A percentile compares a stretch with the other conserved stretches of the same genome.
Evolutionary conservation across 2,113 vertebrate species (phyloP).

Genomic region (Malurus elegans): DNA sequence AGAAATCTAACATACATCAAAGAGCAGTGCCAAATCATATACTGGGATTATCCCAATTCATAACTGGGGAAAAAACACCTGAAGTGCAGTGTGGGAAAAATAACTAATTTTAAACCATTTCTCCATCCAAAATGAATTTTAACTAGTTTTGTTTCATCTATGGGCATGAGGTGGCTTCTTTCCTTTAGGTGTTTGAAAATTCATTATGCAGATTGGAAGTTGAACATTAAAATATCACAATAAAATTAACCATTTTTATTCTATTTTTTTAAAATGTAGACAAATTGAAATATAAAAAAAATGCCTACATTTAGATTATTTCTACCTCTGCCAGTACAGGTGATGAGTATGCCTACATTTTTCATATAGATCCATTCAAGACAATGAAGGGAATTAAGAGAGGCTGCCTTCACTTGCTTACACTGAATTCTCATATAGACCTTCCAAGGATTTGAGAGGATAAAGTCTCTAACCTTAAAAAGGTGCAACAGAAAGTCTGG

Average conservation of each 20-base stretch:
- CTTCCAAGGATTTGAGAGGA: neutral
- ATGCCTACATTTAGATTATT: neutral
- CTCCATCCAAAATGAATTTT: neutral
- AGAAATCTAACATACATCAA: neutral
- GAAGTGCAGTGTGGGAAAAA: neutral
- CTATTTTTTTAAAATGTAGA: neutral
- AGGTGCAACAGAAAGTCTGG: neutral
- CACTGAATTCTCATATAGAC: neutral
- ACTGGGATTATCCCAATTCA: neutral
- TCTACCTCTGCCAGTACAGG: neutral
- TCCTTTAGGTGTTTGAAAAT: neutral
- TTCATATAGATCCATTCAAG: neutral
- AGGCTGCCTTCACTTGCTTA: neutral
- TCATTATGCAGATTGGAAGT: rapidly evolving
- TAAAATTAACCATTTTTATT: neutral
- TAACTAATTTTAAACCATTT: neutral
- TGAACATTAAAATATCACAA: neutral
- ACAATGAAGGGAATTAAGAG: neutral
- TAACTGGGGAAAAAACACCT: neutral
- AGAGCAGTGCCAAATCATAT: neutral
- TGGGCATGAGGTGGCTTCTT: neutral
- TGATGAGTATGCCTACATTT: neutral
- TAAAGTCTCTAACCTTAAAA: neutral
- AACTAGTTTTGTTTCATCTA: neutral
- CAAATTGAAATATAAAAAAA: neutral